These are phyloP conservation scores for Todiramphus saurophagus DNA, from an alignment of 2,113 vertebrate species.

Conservation along the genomic window DNA sequence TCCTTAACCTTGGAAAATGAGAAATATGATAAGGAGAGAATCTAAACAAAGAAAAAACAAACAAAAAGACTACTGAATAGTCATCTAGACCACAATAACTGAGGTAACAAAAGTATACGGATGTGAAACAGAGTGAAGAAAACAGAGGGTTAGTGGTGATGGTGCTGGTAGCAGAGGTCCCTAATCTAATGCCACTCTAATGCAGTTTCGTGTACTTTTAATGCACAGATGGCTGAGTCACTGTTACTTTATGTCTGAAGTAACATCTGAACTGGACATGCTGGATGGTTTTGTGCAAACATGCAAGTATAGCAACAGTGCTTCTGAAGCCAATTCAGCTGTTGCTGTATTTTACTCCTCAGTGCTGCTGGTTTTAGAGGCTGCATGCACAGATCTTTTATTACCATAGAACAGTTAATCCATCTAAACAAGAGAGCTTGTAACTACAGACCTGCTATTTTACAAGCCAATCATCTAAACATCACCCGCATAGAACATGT, in stretches of 20 bases:
- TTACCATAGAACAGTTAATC: conserved; percentile 43
- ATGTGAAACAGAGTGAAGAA: background rate
- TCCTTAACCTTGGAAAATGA: background rate
- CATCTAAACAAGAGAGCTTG: background rate
- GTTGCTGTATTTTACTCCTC: conserved; percentile 13
- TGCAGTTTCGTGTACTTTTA: background rate
- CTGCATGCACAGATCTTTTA: background rate
- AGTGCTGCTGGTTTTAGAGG: background rate
- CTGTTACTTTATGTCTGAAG: background rate
- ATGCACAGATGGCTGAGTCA: background rate
- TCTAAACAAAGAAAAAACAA: background rate
- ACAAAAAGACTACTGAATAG: background rate
- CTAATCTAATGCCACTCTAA: background rate
- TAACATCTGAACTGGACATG: background rate
- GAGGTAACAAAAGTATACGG: background rate
- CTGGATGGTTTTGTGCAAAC: background rate
- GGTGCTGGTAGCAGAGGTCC: background rate
- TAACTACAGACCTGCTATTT: background rate
- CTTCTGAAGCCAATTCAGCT: conserved; percentile 20
- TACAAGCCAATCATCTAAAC: background rate
- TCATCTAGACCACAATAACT: background rate
- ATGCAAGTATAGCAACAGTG: background rate
- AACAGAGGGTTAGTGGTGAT: background rate
- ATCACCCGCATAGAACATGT: background rate
- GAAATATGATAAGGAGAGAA: background rate